Percentiles rank a stretch among this genome's conserved stretches.
phyloP scores from a whole-genome alignment of 2,113 vertebrate genomes.

The Tragelaphus buxtoni region DNA sequence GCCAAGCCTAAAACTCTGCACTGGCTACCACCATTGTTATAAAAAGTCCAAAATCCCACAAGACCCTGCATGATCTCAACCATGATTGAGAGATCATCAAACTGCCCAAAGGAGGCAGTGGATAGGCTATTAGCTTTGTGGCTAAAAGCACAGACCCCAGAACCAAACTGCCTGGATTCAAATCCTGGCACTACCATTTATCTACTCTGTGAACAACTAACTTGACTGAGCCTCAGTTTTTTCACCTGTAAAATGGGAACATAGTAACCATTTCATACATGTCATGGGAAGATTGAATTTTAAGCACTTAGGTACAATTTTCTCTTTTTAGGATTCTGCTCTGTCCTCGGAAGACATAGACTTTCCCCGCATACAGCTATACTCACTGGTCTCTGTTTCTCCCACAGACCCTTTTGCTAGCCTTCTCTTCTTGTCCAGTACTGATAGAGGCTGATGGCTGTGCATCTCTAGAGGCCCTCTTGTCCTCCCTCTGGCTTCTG shows the following conservation, averaged over 20 bases:
- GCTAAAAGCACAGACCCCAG: neutral
- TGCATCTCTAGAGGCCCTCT: too few species aligned
- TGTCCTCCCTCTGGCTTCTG: too few species aligned
- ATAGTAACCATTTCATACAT: neutral
- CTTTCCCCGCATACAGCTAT: too few species aligned
- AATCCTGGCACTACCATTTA: neutral
- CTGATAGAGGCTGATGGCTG: neutral
- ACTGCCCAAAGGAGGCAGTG: neutral
- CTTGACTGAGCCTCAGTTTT: neutral
- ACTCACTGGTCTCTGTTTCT: neutral
- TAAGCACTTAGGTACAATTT: neutral
- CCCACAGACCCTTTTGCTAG: neutral
- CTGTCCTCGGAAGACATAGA: fast-evolving
- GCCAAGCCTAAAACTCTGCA: neutral
- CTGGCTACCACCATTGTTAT: too few species aligned
- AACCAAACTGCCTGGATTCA: neutral
- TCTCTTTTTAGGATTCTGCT: neutral
- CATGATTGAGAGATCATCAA: neutral
- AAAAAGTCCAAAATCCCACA: neutral
- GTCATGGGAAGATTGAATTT: neutral
- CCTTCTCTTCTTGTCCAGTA: neutral
- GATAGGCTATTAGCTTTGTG: neutral
- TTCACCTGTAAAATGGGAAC: neutral
- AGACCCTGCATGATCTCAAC: neutral
- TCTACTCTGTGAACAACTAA: neutral